Conservation (phyloP, 1,140 invertebrate genomes). For the Hypsibius dujardini region DNA sequence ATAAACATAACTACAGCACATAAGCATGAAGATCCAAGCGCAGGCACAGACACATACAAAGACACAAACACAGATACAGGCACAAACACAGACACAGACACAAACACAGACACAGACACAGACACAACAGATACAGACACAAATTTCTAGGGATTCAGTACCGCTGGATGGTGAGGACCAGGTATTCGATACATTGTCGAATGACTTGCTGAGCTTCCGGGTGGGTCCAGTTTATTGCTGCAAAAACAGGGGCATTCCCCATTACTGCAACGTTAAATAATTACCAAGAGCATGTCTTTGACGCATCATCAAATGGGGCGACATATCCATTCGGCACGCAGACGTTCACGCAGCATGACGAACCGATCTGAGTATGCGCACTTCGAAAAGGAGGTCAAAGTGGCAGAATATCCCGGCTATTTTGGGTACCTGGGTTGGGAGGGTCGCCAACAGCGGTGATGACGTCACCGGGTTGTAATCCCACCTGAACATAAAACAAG, state of each 20-base stretch:
- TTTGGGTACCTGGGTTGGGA: neutral
- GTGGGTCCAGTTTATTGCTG: slow-evolving; percentile 14
- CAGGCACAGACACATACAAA: neutral
- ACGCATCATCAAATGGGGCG: too few relatives aligned
- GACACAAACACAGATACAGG: neutral
- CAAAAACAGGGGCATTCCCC: neutral
- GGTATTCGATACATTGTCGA: slow-evolving; percentile 4
- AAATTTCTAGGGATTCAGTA: neutral
- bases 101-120: neutral
- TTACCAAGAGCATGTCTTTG: too few relatives aligned
- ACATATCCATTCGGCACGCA: too few relatives aligned
- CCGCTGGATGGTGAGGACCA: slow-evolving; percentile 14
- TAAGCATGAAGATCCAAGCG: neutral
- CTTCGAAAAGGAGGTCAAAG: too few relatives aligned
- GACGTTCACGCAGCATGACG: too few relatives aligned
- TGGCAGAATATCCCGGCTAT: too few relatives aligned
- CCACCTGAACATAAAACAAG: neutral
- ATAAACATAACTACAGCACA: neutral
- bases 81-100: neutral
- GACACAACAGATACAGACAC: neutral
- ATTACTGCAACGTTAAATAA: too few relatives aligned
- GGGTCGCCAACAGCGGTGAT: slow-evolving; percentile 9
- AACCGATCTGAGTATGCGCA: too few relatives aligned
- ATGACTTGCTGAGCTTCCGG: slow-evolving; percentile 15
- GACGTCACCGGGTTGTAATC: slow-evolving; percentile 11